Base-by-base conservation (phyloP, 2,797 vertebrate species). In the Borostomias antarcticus region DNA sequence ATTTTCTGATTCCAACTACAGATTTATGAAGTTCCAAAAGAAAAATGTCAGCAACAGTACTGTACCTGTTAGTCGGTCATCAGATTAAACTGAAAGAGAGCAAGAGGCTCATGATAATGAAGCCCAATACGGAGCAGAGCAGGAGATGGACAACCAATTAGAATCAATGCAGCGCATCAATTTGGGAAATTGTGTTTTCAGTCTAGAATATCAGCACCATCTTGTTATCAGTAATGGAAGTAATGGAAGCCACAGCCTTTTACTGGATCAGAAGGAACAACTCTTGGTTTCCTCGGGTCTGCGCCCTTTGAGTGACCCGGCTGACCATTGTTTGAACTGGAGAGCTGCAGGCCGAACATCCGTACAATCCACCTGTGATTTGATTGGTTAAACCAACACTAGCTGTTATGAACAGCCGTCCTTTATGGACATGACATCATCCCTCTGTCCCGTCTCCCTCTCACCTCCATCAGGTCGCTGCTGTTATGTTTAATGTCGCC, bases 341-440 rank as follows among this genome's bases (percentile, higher is more conserved):
- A 21, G n/a, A n/a, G 40, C 40, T 43, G 40, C n/a, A 17, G 15
- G 40, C n/a, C n/a, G 15, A 3, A 17, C 19, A 19, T 21, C n/a
- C 58, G 17, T 45, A 45, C n/a, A 23, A 30, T 51, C 9, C 28
- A 15, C 29, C 28, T 21, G 23, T 35, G 30, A 33, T 19, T 25
- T 48, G 28, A 45, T 37, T 43, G 45, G 45, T 37, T 35, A 30
- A 19, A 25, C 30, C 29, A 10, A 61, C 17, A 10, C 19, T 8
- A 4, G n/a, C 10, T 66, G 26, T 30, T 23, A 43, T 23, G 40
- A 58, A 11, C 43, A 7, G 13, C 15, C 17, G 10, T 4, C 26
- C 61, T 68, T 52, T 43, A 47, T 30, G 26, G 25, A 52, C 25
- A 53, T 52, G 28, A 47, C 51, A 58, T 59, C 40, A 57, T 66